Base-by-base conservation (phyloP, 23 tunicate species). In the Styela plicata region DNA sequence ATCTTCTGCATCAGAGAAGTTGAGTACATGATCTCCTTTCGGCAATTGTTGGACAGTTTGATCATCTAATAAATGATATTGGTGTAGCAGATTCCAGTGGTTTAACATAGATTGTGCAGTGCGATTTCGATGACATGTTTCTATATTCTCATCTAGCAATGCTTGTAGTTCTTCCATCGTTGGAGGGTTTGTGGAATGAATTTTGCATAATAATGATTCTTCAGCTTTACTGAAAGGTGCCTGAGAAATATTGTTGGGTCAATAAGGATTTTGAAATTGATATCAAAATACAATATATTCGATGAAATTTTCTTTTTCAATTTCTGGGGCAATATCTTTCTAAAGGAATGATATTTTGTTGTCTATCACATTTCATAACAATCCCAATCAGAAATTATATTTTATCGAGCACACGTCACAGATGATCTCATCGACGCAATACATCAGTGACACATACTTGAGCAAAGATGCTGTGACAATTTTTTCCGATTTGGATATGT, bases 1-100 rank as follows among this genome's bases (percentile, higher is more conserved):
- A 64, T 90, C 96, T 53, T 91, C 97, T 0, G 90, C 90, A 83
- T 86, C 90, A 24, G 90, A 83, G 74, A 91, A 86, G 31, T 64
- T 86, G 24, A 91, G 33, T 29, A 86, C 64, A 22, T 86, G 88
- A 78, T 86, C 86, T 20, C 79, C 76, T 30, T 86, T 84, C 20
- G 90, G 74, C 36, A 83, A 33, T 3, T 87, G 82, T 32, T 81
- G 85, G 1, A 80, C 81, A 27, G 83, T 17, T 74, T 92, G 97
- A 69, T 92, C 97, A 7, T 80, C 80, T 19, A 92, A 61, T 1
- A 92, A 66, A 23, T 80, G 74, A 67, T 87, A 71, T 37, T 80
- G 78, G 30, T 86, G 85, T 86, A 87, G 79, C 70, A 87, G 44
- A 23, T 74, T 67, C 97, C 97, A 92, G 62, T 87, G 91, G 64